phyloP scores from a whole-genome alignment of 2,113 vertebrate species.

The Cacatua alba region DNA sequence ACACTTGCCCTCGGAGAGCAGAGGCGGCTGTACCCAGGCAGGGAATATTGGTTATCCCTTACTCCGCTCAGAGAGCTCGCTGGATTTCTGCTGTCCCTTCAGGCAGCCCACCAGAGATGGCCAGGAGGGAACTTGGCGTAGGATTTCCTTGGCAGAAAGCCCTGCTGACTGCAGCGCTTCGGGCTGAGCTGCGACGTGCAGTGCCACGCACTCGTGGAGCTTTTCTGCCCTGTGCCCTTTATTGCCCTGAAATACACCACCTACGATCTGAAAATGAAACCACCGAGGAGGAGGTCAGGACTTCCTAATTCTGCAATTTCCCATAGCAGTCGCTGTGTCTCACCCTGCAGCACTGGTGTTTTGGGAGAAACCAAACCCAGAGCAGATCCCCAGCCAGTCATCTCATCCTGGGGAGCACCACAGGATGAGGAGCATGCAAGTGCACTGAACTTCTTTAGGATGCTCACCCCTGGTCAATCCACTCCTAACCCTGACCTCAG shows the following conservation, averaged over 20 bases:
- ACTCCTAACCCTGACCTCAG: neutral
- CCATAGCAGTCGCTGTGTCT: neutral
- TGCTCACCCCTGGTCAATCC: neutral
- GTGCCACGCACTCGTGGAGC: neutral
- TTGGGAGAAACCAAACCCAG: neutral
- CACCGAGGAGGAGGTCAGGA: neutral
- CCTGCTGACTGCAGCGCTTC: neutral
- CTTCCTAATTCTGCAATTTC: neutral
- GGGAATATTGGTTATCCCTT: constrained; percentile 13
- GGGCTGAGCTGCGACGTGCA: neutral
- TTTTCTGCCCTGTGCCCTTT: neutral
- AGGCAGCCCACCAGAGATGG: constrained; percentile 30
- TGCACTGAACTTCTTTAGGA: neutral
- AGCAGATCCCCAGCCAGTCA: neutral
- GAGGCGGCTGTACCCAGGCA: neutral
- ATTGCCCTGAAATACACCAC: neutral
- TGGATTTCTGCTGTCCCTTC: constrained; percentile 29
- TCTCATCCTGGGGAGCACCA: neutral
- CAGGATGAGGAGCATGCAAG: neutral
- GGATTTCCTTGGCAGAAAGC: constrained; percentile 50
- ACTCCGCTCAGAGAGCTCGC: neutral
- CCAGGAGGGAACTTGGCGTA: neutral
- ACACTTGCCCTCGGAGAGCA: neutral
- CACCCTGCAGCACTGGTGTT: neutral
- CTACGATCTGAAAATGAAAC: neutral